Evolutionary conservation across 1,140 invertebrate species (phyloP).

Genomic region (Tyrophagus putrescentiae): DNA sequence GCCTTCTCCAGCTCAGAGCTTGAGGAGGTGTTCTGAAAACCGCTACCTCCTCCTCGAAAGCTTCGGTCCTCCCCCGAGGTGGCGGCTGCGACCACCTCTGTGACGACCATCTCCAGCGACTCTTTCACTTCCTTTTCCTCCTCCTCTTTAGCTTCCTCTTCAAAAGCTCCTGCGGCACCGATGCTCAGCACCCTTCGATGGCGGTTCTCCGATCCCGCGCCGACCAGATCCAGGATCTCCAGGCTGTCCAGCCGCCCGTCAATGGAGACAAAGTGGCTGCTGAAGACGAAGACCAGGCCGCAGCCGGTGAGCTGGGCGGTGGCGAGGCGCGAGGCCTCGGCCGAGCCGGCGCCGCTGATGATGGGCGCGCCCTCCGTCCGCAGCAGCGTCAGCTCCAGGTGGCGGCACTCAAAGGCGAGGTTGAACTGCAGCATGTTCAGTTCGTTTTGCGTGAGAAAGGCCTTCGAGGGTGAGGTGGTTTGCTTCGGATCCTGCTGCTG

Average conservation of each 20-base stretch:
- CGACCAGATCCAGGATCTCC: slow-evolving; percentile 69
- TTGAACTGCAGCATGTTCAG: slow-evolving; percentile 20
- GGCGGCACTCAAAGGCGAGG: slow-evolving; percentile 18
- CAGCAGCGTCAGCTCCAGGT: slow-evolving; percentile 16
- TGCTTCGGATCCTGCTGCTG: neutral
- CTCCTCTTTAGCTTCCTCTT: neutral
- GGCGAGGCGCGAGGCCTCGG: neutral
- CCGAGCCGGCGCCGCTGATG: slow-evolving; percentile 13
- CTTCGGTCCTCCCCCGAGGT: no score
- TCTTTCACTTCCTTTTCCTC: neutral
- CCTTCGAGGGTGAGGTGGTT: neutral
- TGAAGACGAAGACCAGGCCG: slow-evolving; percentile 8
- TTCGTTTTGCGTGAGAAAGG: slow-evolving; percentile 15
- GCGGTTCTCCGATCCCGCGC: slow-evolving; percentile 41
- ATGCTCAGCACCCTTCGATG: slow-evolving; percentile 19
- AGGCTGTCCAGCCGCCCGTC: slow-evolving; percentile 75
- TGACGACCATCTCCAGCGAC: neutral
- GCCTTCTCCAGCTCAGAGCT: slow-evolving; percentile 5
- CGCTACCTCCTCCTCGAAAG: neutral
- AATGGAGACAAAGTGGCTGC: slow-evolving; percentile 31
- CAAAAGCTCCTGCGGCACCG: neutral
- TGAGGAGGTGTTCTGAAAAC: no score
- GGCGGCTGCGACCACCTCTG: neutral
- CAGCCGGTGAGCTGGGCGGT: slow-evolving; percentile 13
- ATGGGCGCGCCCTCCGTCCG: slow-evolving; percentile 7